Base-by-base conservation (phyloP, 2,797 vertebrate species). In the Distichodus sexfasciatus region DNA sequence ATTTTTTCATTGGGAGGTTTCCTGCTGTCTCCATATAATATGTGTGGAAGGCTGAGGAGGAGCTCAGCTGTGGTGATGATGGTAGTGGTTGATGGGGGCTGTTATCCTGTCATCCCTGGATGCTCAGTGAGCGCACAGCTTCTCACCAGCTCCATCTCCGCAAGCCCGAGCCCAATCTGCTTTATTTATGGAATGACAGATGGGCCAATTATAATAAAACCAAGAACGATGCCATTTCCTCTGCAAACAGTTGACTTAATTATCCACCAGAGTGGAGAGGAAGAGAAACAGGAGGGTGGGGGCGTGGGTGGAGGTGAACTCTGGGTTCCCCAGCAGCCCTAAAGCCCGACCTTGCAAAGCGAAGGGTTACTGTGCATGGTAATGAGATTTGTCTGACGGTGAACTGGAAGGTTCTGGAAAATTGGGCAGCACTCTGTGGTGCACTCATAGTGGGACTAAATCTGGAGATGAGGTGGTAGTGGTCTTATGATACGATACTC, bases 161-260 rank as follows among this genome's bases (percentile, higher is more conserved):
- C 44, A 67, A 60, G 66, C n/a, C n/a, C 61, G 74, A 67, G 76
- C 74, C 73, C 66, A 78, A 81, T 82, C 69, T 51, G 2, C 51
- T 67, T 75, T 77, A 78, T 81, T 83, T 76, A 78, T 69, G 74
- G 80, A 50, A 76, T 70, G 83, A 79, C 82, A 76, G 71, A 69
- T 67, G 29, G 71, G 76, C 78, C 84, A 72, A 83, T 84, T 84
- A 82, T 59, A 83, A 77, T 51, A 77, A 83, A 76, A 81, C 70
- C 48, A 66, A 70, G 73, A 83, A 70, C 17, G 75, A 77, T 72
- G 70, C 62, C 3, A 38, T 77, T 71, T 58, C 57, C 63, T 75
- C 75, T 58, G 67, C 74, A 79, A 82, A 75, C 60, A 72, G 48
- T 73, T 69, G 69, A 79, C 76, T 83, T 76, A 66, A 83, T 83